Base-by-base conservation (phyloP, 2,797 vertebrate species). In the Columba guinea region DNA sequence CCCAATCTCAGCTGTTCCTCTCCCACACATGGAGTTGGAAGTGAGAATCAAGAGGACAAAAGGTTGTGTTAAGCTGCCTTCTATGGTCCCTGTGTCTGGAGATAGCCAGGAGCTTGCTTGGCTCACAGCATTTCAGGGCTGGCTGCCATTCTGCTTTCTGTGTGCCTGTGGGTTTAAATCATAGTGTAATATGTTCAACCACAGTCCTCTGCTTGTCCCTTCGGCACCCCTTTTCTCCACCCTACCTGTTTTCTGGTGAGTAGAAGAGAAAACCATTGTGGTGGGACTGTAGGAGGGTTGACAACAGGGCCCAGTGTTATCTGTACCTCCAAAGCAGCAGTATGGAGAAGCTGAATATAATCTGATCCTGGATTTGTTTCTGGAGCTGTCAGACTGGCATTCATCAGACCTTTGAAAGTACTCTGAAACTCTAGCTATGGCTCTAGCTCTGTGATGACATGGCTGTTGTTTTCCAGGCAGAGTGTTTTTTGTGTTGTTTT, bases 1-100 rank as follows among this genome's bases (percentile, higher is more conserved):
- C 35, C 21, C 8, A 56, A 1, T 58, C 63, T 68, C 26, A 65
- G 37, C 52, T 27, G 3, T 41, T 74, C 10, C 10, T 12, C 17
- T 83, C 13, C 41, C 23, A 4, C 2, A 6, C 2, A 3, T 2
- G 5, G n/a, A 68, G 24, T 0, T 6, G 41, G 9, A 90, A 49
- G 16, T 13, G n/a, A 63, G 49, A 70, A 24, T 0, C 58, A 35
- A 37, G 64, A 60, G 44, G 17, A 48, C 10, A 21, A 37, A 71
- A 73, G 18, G 39, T 39, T 24, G 7, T 53, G 28, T 32, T 52
- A 62, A 60, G 51, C 10, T 27, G 6, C 51, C 10, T 86, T 55
- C 48, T 69, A 19, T 78, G 67, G 32, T 13, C 24, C 22, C 10
- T 0, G 2, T 64, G 13, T 39, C 4, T 46, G 64, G 41, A 34